Percentiles rank a stretch among this genome's conserved stretches.
These are phyloP conservation scores for Pleuronectes platessa DNA, from an alignment of 2,113 vertebrate genomes.

Conservation along the genomic window DNA sequence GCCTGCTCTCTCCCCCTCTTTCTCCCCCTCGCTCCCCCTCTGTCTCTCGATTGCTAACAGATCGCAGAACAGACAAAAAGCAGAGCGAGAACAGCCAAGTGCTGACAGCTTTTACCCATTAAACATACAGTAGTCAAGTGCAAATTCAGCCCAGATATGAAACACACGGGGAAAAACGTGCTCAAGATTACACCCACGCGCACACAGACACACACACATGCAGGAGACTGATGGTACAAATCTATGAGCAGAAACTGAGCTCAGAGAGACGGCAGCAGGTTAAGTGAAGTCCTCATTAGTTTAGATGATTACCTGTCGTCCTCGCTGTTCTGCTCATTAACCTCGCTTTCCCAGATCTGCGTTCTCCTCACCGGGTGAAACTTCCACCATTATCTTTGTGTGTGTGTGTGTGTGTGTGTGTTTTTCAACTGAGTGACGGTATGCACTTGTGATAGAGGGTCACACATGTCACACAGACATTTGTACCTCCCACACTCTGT, in stretches of 20 bases:
- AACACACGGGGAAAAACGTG: constrained; percentile 58
- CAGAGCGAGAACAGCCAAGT: constrained; percentile 81
- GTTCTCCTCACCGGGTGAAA: constrained; percentile 12
- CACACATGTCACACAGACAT: constrained; percentile 3
- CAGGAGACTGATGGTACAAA: constrained; percentile 16
- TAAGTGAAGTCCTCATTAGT: constrained; percentile 74
- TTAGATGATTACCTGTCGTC: constrained; percentile 68
- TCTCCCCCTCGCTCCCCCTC: constrained; percentile 7
- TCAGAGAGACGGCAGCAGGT: constrained; percentile 54
- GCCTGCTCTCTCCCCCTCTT: constrained; percentile 53
- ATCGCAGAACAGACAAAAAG: constrained; percentile 71
- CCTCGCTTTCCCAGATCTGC: constrained; percentile 22
- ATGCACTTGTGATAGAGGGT: constrained; percentile 12
- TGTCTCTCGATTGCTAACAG: constrained; percentile 75
- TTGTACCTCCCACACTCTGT: not conserved
- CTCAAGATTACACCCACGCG: constrained; percentile 51
- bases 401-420: constrained; percentile 9
- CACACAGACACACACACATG: constrained; percentile 30
- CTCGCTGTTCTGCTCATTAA: constrained; percentile 59
- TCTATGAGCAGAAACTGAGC: constrained; percentile 34
- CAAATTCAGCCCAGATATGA: constrained; percentile 92
- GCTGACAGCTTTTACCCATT: constrained; percentile 98
- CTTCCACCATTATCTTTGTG: not conserved
- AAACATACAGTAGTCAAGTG: constrained; percentile 96
- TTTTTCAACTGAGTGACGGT: not conserved